phyloP scores from a whole-genome alignment of 2,113 vertebrate species.

The Myotis lucifugus region DNA sequence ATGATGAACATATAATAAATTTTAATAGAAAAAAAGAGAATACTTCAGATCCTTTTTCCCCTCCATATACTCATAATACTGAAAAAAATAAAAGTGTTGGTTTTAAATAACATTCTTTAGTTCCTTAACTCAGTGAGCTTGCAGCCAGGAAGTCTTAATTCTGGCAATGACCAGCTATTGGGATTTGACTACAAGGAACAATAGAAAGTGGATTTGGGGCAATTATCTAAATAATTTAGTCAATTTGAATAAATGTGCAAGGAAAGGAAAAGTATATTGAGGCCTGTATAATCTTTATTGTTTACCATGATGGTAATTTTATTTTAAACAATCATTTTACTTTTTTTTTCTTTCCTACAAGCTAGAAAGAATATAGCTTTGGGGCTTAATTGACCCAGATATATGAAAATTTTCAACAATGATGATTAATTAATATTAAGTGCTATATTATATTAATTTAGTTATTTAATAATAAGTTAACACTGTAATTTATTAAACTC shows the following conservation, averaged over 20 bases:
- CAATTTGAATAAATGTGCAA: constrained; percentile 20
- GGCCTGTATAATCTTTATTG: background rate
- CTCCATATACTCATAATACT: background rate
- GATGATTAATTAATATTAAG: background rate
- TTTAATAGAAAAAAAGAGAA: background rate
- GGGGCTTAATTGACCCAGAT: background rate
- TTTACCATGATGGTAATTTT: background rate
- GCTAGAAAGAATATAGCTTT: background rate
- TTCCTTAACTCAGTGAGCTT: background rate
- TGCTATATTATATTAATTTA: background rate
- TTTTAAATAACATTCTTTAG: constrained; percentile 29
- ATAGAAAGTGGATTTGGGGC: background rate
- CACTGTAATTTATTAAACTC: background rate
- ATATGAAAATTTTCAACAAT: constrained; percentile 25
- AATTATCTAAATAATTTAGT: background rate
- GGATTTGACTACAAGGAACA: background rate
- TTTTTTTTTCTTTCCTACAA: background rate
- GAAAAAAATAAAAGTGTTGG: constrained; percentile 32
- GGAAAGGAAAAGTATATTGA: background rate
- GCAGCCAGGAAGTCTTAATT: constrained; percentile 38
- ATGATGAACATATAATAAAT: background rate
- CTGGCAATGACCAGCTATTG: background rate
- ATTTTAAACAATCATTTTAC: background rate
- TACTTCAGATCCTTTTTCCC: background rate
- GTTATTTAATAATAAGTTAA: background rate